Percentiles rank a stretch among this genome's conserved stretches.
Conservation (phyloP, 2,113 vertebrate species). For the Lampris incognitus region DNA sequence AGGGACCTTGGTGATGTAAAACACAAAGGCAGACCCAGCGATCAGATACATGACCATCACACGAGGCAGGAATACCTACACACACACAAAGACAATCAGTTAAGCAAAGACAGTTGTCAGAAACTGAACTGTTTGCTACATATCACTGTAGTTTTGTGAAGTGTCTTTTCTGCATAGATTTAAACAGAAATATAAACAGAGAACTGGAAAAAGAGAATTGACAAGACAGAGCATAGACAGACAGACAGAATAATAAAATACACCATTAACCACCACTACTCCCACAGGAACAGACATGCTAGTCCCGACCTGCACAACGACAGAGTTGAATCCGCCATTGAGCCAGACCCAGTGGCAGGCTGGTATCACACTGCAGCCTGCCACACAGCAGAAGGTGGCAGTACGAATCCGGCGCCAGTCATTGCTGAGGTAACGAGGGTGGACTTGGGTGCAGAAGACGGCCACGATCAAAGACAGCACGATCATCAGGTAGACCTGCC, state of each 20-base stretch:
- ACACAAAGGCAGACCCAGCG: constrained; percentile 92
- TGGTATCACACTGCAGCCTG: constrained; percentile 91
- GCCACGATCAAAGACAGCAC: constrained; percentile 93
- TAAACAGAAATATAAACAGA: too few relatives aligned
- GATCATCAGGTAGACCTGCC: constrained; percentile 93
- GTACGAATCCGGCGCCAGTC: constrained; percentile 91
- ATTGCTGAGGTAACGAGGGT: constrained; percentile 93
- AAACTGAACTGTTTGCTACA: too few relatives aligned
- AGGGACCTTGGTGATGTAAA: constrained; percentile 98
- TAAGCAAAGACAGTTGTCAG: background rate
- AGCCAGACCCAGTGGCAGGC: constrained; percentile 97
- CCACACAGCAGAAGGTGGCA: constrained; percentile 91
- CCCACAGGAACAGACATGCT: background rate
- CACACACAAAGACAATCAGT: constrained; percentile 11
- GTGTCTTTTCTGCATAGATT: too few relatives aligned
- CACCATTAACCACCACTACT: too few relatives aligned
- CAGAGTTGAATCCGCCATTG: constrained; percentile 86
- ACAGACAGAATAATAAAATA: too few relatives aligned
- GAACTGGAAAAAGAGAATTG: too few relatives aligned
- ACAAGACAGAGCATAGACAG: too few relatives aligned
- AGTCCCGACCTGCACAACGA: constrained; percentile 89
- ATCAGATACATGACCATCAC: constrained; percentile 96
- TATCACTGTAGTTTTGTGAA: too few relatives aligned
- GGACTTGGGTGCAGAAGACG: constrained; percentile 95
- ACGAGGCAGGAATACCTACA: constrained; percentile 94